Conservation (phyloP, 2,113 vertebrate species). For the Lonchura striata region DNA sequence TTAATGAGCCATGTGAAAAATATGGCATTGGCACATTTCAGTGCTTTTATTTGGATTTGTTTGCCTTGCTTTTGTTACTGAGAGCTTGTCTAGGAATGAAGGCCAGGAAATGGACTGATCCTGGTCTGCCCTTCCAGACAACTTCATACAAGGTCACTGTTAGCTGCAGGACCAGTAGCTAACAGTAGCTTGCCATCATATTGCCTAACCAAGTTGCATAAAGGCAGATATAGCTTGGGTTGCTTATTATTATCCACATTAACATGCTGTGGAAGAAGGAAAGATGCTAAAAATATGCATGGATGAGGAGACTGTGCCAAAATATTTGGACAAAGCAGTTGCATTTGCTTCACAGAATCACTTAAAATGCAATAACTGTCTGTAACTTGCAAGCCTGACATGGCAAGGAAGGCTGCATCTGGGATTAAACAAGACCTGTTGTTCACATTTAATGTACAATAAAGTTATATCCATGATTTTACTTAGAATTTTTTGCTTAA, state of each 20-base stretch:
- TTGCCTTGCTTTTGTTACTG: not conserved
- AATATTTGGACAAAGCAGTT: not conserved
- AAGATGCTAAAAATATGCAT: not conserved
- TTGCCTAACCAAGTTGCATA: not conserved
- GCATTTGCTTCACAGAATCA: not conserved
- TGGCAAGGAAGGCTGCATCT: not conserved
- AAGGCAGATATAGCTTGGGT: not conserved
- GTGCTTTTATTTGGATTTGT: not conserved
- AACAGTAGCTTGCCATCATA: not conserved
- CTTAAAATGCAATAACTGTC: not conserved
- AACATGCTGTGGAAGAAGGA: not conserved
- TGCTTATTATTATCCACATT: not conserved
- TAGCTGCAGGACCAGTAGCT: not conserved
- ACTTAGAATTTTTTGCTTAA: not conserved
- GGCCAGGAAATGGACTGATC: not conserved
- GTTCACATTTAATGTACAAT: not conserved
- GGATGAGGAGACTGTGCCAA: not conserved
- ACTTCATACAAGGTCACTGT: fast-evolving
- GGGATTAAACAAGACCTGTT: not conserved
- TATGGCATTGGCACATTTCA: not conserved
- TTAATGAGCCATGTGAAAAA: not conserved
- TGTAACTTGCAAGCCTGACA: not conserved
- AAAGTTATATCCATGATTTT: not conserved
- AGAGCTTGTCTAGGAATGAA: not conserved
- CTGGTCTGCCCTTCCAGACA: not conserved